A percentile compares a stretch with the other conserved stretches of the same genome.
Conservation (phyloP, 2,797 vertebrate genomes). For the Brotula barbata region DNA sequence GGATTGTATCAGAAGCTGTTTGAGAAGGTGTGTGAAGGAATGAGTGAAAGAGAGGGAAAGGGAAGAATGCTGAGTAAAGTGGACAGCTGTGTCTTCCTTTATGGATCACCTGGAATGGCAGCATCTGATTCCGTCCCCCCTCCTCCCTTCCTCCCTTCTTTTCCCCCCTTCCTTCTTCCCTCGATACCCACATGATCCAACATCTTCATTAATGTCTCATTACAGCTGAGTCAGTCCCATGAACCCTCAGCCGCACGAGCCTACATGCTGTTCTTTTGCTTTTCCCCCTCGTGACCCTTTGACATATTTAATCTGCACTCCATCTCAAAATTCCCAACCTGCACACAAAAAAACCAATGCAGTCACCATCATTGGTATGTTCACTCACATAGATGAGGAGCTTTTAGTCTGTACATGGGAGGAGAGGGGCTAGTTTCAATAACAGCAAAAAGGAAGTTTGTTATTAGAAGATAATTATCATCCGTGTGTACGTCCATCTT, state of each 20-base stretch:
- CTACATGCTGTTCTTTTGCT: constrained; percentile 23
- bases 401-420: no score
- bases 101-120: constrained; percentile 75
- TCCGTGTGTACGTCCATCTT: no score
- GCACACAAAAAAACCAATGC: background rate
- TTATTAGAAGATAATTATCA: no score
- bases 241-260: constrained; percentile 44
- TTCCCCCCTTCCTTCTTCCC: background rate
- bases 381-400: no score
- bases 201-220: constrained; percentile 72
- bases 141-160: constrained; percentile 7
- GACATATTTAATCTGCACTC: background rate
- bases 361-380: no score
- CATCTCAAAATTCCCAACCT: background rate
- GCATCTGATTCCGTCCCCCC: constrained; percentile 63
- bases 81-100: constrained; percentile 56
- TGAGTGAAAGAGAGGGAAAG: constrained; percentile 38
- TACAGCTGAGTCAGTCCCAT: constrained; percentile 71
- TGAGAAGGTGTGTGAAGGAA: constrained; percentile 17
- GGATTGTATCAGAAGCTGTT: constrained; percentile 28
- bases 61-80: constrained; percentile 34
- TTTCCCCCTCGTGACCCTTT: constrained; percentile 6
- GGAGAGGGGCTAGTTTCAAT: no score
- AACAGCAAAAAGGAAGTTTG: no score
- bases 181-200: constrained; percentile 58